A percentile compares a stretch with the other conserved stretches of the same genome.
Conservation (phyloP, 2,797 vertebrate species). For the Lacerta agilis region DNA sequence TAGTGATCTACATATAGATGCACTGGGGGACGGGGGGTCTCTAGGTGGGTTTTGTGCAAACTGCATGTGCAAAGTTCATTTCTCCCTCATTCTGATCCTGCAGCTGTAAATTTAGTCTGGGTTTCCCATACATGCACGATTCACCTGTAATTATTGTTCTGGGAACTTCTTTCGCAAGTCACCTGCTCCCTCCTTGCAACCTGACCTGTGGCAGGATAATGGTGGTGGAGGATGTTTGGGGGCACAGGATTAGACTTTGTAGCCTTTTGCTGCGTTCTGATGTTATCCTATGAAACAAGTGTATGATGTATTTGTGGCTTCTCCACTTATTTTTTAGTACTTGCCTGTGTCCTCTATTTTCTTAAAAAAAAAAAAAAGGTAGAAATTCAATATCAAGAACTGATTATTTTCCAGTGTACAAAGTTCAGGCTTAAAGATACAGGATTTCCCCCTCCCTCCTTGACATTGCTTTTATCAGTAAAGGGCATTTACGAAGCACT, state of each 20-base stretch:
- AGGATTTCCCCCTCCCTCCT: neutral
- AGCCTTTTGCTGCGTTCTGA: neutral
- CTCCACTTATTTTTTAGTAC: slow-evolving; percentile 1
- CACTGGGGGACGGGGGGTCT: too few relatives aligned
- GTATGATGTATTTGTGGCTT: neutral
- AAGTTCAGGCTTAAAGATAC: slow-evolving; percentile 3
- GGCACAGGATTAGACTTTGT: neutral
- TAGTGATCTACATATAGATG: neutral
- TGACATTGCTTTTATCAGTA: slow-evolving; percentile 15
- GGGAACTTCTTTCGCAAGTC: neutral
- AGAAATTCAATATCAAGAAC: slow-evolving; percentile 19
- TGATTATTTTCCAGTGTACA: slow-evolving; percentile 6
- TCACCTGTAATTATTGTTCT: neutral
- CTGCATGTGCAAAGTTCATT: too few relatives aligned
- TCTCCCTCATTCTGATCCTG: too few relatives aligned
- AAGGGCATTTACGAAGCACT: neutral
- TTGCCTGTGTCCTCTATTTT: neutral
- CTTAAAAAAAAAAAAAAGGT: neutral
- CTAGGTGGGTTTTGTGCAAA: too few relatives aligned
- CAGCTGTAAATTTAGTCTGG: neutral
- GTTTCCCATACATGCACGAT: neutral
- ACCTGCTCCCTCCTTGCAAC: neutral
- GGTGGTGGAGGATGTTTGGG: neutral
- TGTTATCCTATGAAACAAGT: neutral
- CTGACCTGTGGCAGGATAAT: neutral